Base-by-base conservation (phyloP, 1,140 invertebrate genomes). In the Hestina assimilis region DNA sequence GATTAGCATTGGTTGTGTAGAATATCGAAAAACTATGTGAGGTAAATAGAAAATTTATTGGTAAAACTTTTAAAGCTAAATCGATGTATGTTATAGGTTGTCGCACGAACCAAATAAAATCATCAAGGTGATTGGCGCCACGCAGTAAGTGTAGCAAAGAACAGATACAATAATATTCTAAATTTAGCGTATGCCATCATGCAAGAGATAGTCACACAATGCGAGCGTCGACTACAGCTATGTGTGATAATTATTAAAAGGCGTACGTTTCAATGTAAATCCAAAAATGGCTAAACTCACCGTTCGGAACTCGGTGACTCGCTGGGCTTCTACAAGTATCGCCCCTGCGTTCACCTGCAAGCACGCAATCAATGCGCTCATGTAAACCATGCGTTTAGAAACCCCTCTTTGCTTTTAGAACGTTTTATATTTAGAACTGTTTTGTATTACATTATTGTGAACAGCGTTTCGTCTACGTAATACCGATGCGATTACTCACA, bases 291-390 rank as follows among this genome's bases (percentile, higher is more conserved):
- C 43, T 11, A 53, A 83, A 87, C 85, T 88, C 80, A 88, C 85
- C 83, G 75, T 66, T 66, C 81, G 87, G 73, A 73, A 87, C 66
- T 83, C 75, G 63, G 79, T 70, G 60, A 82, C 72, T 57, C 85
- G 82, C 45, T 75, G 81, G 59, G 75, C 81, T 81, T 88, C 80
- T 81, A 86, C 75, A 54, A 87, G 76, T 78, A 85, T 84, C 76
- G 84, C 85, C 79, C 81, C 76, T 63, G 81, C 80, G 76, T 69
- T 85, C 73, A 88, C 83, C 85, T 88, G 83, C 72, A 78, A 86
- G 84, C 78, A 88, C 75, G 83, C 78, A 75, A 84, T 81, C 73
- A 87, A 76, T 80, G 72, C 76, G 75, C 81, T 84, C 72, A 79
- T 82, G 70, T 79, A 74, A 81, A 73, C 60, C 61, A 71, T 66